These are phyloP conservation scores for Cryptotermes secundus DNA, from an alignment of 1,140 invertebrate genomes.

Conservation along the genomic window DNA sequence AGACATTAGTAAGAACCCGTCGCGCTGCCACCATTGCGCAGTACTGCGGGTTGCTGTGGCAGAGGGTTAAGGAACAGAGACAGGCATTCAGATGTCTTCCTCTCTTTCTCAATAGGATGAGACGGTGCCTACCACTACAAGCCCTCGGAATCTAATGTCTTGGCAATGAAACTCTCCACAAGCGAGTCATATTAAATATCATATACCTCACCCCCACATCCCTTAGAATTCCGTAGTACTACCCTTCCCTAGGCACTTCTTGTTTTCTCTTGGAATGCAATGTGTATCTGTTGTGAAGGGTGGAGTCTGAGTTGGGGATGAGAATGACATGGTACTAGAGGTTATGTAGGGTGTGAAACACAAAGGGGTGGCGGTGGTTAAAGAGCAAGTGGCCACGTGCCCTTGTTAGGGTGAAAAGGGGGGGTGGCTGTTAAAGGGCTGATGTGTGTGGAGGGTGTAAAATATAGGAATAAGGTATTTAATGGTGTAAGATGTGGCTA, in stretches of 20 bases:
- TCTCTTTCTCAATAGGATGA: background rate
- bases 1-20: background rate
- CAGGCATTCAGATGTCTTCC: conserved; percentile 1
- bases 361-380: background rate
- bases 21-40: background rate
- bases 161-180: background rate
- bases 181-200: conserved; percentile 9
- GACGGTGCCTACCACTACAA: background rate
- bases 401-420: background rate
- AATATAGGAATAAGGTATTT: background rate
- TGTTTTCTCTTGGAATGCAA: background rate
- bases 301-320: background rate
- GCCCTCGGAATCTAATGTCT: background rate
- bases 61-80: conserved; percentile 16
- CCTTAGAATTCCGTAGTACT: background rate
- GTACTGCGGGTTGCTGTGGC: background rate
- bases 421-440: background rate
- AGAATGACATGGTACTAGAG: conserved; percentile 5
- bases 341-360: background rate
- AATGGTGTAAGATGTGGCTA: too few relatives aligned
- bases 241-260: background rate
- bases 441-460: background rate
- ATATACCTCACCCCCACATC: background rate
- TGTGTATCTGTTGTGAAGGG: background rate
- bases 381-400: background rate